These are phyloP conservation scores for Pecten maximus DNA, from an alignment of 2,888 invertebrate species.

Conservation along the genomic window DNA sequence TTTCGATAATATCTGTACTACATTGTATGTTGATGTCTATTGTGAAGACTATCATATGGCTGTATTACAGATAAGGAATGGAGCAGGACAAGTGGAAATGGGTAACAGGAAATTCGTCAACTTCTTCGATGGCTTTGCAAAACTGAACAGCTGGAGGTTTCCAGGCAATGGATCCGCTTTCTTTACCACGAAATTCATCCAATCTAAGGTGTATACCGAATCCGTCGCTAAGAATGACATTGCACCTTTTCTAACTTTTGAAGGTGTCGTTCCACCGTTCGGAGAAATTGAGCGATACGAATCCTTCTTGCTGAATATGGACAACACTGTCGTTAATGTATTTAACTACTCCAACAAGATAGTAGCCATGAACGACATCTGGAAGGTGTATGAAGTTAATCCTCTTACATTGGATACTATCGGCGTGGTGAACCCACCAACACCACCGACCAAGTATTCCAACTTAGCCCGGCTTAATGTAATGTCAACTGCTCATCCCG, in stretches of 20 bases:
- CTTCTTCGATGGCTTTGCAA: slow-evolving; percentile 75
- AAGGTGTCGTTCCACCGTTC: slow-evolving; percentile 69
- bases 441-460: slow-evolving; percentile 44
- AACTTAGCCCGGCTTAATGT: slow-evolving; percentile 53
- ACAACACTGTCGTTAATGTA: slow-evolving; percentile 78
- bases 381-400: slow-evolving; percentile 74
- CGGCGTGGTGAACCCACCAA: slow-evolving; percentile 55
- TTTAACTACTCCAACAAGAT: slow-evolving; percentile 61
- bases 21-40: no score
- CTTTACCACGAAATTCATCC: slow-evolving; percentile 71
- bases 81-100: slow-evolving; percentile 73
- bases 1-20: no score
- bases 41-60: no score
- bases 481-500: slow-evolving; percentile 75
- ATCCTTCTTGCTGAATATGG: slow-evolving; percentile 69
- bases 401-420: slow-evolving; percentile 65
- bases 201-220: slow-evolving; percentile 67
- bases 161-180: slow-evolving; percentile 64
- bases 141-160: slow-evolving; percentile 72
- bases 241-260: slow-evolving; percentile 73
- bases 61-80: slow-evolving; percentile 86
- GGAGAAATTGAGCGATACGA: slow-evolving; percentile 57
- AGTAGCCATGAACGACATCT: slow-evolving; percentile 75
- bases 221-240: slow-evolving; percentile 67
- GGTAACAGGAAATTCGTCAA: slow-evolving; percentile 68